Base-by-base conservation (phyloP, 2,888 invertebrate species). In the Sinhomidia bicolor region DNA sequence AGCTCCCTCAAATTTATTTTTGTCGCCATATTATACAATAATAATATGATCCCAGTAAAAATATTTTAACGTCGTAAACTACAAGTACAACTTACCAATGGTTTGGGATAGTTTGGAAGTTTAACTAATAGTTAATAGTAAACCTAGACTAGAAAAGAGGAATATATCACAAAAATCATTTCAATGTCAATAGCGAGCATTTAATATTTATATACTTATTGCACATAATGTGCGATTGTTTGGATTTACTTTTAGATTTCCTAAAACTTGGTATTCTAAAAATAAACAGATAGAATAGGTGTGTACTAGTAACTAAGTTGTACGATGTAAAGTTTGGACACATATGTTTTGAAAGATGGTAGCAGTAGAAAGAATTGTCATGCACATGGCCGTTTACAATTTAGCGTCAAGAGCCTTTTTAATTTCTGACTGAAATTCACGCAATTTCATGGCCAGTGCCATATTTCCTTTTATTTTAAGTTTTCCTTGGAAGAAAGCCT, bases 401-500 rank as follows among this genome's bases (percentile, higher is more conserved):
- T 92, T 92, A 36, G 92, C 85, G 60, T 88, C 44, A 3, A 93
- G 92, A n/a, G 93, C 93, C 89, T 93, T 91, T 23, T 92, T 92
- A 51, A 93, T 92, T 87, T 92, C 91, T 9, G 92, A 91, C 80
- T 97, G 97, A 90, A 98, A 93, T 91, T 97, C 97, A 23, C 97
- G 96, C 87, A 99, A 94, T 93, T 98, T 99, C 97, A 99, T 97
- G 1, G 99, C 99, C 62, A 99, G 94, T 0, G 98, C 98, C 44
- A 99, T 99, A 93, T 98, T 97, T 89, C 99, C 96, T 94, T 99
- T 99, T 86, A 98, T 96, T 47, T 92, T 92, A 91, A 95, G 93
- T 94, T 99, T 99, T 17, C 99, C 99, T 94, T 99, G 97, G 95
- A 98, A 98, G 94, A 98, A 98, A 1, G 98, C 98, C 94, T 98